These are phyloP conservation scores for Argyresthia albistria DNA, from an alignment of 2,888 invertebrate genomes.

Conservation along the genomic window DNA sequence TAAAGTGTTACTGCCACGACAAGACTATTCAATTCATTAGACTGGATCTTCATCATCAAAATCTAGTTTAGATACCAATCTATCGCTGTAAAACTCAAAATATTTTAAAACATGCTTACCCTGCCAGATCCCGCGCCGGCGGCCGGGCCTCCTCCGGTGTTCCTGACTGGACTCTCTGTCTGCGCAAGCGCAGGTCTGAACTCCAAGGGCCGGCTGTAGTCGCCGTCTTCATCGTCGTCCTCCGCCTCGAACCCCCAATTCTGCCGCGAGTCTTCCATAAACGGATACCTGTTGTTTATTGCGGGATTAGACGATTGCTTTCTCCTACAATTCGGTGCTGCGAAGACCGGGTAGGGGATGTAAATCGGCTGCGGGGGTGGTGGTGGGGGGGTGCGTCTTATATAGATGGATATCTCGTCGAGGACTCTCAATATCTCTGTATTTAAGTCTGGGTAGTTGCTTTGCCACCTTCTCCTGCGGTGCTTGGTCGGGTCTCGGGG, in stretches of 20 bases:
- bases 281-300: not conserved
- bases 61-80: too few species aligned
- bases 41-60: too few species aligned
- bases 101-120: too few species aligned
- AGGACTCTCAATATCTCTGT: constrained; percentile 35
- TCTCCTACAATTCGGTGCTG: not conserved
- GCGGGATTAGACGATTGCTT: not conserved
- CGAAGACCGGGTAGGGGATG: constrained; percentile 39
- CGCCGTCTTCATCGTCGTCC: constrained; percentile 4
- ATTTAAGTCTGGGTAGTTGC: constrained; percentile 31
- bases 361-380: constrained; percentile 42
- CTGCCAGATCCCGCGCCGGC: too few species aligned
- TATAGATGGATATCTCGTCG: constrained; percentile 36
- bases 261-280: constrained; percentile 11
- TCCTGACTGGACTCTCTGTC: not conserved
- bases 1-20: too few species aligned
- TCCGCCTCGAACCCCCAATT: constrained; percentile 9
- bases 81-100: too few species aligned
- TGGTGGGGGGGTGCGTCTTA: constrained; percentile 27
- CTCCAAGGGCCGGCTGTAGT: constrained; percentile 3
- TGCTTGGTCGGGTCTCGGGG: constrained; percentile 24
- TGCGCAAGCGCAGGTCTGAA: not conserved
- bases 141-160: not conserved
- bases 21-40: too few species aligned
- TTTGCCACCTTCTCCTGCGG: constrained; percentile 24